phyloP scores from a whole-genome alignment of 2,113 vertebrate genomes.

The Marmota flaviventris region DNA sequence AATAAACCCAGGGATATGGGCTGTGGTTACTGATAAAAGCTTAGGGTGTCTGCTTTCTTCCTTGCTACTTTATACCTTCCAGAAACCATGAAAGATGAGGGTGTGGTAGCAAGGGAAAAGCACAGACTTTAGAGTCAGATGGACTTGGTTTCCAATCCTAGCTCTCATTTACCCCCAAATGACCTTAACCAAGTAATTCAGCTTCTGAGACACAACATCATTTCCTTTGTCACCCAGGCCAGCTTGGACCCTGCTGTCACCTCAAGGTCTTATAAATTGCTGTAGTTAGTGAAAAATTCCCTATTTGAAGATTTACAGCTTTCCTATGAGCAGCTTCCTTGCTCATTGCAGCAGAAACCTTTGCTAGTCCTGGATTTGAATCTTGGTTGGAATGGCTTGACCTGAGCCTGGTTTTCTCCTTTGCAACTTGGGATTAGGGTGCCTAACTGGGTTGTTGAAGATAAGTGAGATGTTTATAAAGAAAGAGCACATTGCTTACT shows the following conservation, averaged over 20 bases:
- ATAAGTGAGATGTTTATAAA: background rate
- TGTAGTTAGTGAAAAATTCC: background rate
- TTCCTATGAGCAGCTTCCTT: background rate
- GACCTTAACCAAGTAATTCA: constrained; percentile 54
- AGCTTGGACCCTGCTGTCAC: background rate
- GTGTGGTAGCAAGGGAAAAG: background rate
- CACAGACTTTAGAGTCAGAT: background rate
- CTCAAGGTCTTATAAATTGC: background rate
- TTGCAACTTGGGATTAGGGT: background rate
- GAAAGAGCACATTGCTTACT: background rate
- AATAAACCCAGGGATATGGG: background rate
- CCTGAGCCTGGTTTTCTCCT: background rate
- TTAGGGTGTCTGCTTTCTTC: background rate
- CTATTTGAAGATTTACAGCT: background rate
- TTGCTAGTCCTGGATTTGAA: background rate
- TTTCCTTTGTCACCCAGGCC: constrained; percentile 11
- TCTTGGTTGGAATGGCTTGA: background rate
- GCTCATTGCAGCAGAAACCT: background rate
- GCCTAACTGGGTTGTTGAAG: background rate
- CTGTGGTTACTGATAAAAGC: background rate
- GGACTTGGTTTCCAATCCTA: background rate
- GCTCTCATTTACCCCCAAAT: background rate
- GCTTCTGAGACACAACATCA: background rate
- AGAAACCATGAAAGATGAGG: background rate
- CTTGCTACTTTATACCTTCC: constrained; percentile 47